phyloP scores from a whole-genome alignment of 2,797 vertebrate species.

The Callimico goeldii region DNA sequence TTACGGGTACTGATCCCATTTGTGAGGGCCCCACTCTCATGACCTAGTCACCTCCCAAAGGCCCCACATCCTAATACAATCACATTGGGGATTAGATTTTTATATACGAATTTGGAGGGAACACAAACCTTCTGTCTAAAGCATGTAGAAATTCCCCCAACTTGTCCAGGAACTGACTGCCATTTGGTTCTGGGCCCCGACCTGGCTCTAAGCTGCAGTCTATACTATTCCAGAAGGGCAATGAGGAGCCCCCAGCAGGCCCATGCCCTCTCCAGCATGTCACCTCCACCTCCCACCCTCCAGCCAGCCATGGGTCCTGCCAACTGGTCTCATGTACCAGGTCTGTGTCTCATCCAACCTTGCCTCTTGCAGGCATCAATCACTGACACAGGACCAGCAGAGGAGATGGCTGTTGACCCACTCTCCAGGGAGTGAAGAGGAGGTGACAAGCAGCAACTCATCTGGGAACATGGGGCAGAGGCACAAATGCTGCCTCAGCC shows the following conservation, averaged over 20 bases:
- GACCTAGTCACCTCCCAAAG: not conserved
- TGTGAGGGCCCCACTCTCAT: not conserved
- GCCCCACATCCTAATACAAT: not conserved
- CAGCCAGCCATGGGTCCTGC: not conserved
- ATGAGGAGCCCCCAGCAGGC: not conserved
- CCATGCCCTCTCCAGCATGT: not conserved
- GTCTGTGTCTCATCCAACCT: not conserved
- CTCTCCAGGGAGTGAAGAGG: not conserved
- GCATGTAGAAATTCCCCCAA: not conserved
- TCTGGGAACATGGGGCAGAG: not conserved
- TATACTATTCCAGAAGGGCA: not conserved
- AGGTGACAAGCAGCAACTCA: not conserved
- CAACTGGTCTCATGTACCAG: not conserved
- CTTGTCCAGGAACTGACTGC: not conserved
- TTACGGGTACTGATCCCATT: not conserved
- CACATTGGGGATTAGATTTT: not conserved
- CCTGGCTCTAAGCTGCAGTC: not conserved
- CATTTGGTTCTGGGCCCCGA: not conserved
- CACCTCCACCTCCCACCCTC: not conserved
- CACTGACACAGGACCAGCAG: not conserved
- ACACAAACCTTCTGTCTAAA: not conserved
- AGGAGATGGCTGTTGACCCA: not conserved
- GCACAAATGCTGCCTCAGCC: not conserved
- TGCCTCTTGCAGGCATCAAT: not conserved
- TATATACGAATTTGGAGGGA: not conserved